Base-by-base conservation (phyloP, 1,140 invertebrate species). In the Adoxophyes honmai region DNA sequence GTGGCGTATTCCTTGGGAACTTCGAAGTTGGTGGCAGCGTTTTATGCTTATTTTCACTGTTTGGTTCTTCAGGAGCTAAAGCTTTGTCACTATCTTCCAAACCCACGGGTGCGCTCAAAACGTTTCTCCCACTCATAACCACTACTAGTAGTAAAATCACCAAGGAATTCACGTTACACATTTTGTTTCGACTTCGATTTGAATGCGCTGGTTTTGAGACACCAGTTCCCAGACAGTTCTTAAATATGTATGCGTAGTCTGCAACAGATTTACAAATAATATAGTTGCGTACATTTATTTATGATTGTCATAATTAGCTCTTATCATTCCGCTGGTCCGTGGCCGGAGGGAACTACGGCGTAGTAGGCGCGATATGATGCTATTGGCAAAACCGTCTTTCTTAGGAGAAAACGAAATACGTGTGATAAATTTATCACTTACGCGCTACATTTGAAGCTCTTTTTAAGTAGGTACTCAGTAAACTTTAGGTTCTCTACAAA, bases 261-360 rank as follows among this genome's bases (percentile, higher is more conserved):
- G 16, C 10, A 18, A 48, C 42, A 18, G 42, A 48, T 48, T 48
- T 48, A 48, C 42, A 21, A 48, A 48, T 48, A 48, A 48, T 48
- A 18, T 48, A 48, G n/a, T 28, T 28, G 21, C 21, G 42, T 28
- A 48, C 11, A 48, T 33, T 48, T 28, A 18, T 48, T 14, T 2
- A 11, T 48, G n/a, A 21, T 28, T 48, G 42, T 48, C 11, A 28
- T 48, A 48, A 48, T 48, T 48, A 48, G 18, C 16, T 48, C 16
- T 48, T 48, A 48, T 48, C 42, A 48, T 48, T 13, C 42, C n/a
- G 0, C 16, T 1, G 21, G 14, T 7, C 42, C 42, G 42, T 28
- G 42, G 21, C 42, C n/a, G 5, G 42, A 4, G 39, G 15, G 18
- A 21, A 18, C n/a, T 48, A 33, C 21, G 42, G 1, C 42, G 42